Percentiles rank a stretch among this genome's conserved stretches.
These are phyloP conservation scores for Gymnoscelis rufifasciata DNA, from an alignment of 2,888 invertebrate genomes.

Conservation along the genomic window DNA sequence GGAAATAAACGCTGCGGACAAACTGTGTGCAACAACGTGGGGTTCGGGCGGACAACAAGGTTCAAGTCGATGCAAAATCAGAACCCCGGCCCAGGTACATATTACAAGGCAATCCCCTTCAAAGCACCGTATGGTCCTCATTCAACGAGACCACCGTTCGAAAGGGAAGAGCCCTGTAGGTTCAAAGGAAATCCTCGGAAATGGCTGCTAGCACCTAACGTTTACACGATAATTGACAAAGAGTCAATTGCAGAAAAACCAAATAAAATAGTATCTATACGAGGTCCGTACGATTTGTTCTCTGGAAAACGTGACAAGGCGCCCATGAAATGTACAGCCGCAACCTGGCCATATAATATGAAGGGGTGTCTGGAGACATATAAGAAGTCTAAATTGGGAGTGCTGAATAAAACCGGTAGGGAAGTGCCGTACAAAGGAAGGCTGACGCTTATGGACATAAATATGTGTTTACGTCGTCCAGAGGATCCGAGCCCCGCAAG, in stretches of 20 bases:
- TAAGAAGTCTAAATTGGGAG: constrained; percentile 51
- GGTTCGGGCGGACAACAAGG: constrained; percentile 56
- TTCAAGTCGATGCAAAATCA: constrained; percentile 31
- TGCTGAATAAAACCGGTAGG: constrained; percentile 61
- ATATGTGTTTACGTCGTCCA: constrained; percentile 67
- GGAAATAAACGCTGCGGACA: constrained; percentile 35
- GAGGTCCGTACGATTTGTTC: constrained; percentile 67
- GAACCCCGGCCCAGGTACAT: constrained; percentile 59
- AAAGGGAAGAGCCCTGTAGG: constrained; percentile 58
- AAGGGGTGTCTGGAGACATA: constrained; percentile 53
- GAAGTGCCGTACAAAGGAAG: constrained; percentile 59
- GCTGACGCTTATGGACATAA: constrained; percentile 66
- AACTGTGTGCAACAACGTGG: constrained; percentile 52
- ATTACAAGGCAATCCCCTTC: constrained; percentile 49
- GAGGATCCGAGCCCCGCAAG: constrained; percentile 74
- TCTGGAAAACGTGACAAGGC: constrained; percentile 74
- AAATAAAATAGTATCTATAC: constrained; percentile 54
- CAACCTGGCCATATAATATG: constrained; percentile 60
- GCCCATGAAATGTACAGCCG: constrained; percentile 61
- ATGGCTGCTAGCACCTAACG: constrained; percentile 61
- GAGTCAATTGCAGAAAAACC: constrained; percentile 55
- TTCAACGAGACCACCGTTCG: constrained; percentile 51
- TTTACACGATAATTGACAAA: constrained; percentile 59
- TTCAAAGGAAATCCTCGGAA: constrained; percentile 47
- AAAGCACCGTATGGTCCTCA: constrained; percentile 58